These are phyloP conservation scores for Lacerta viridis DNA, from an alignment of 2,797 vertebrate species.

Conservation along the genomic window DNA sequence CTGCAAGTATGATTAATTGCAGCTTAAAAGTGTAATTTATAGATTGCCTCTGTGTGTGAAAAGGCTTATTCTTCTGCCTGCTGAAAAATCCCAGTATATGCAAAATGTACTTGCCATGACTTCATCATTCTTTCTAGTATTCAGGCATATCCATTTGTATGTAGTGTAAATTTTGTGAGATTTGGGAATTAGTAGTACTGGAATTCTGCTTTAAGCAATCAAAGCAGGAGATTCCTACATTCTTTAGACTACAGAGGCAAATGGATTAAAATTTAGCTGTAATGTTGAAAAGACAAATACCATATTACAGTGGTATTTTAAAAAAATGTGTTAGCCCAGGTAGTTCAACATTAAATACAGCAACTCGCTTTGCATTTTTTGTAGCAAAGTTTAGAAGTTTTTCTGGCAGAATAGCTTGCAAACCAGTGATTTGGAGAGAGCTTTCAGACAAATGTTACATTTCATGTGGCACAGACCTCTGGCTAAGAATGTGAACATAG, in stretches of 20 bases:
- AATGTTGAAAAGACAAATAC: neutral
- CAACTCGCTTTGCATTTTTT: neutral
- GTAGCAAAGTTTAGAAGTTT: neutral
- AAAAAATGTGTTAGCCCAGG: neutral
- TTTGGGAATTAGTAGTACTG: neutral
- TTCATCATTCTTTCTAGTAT: constrained; percentile 5
- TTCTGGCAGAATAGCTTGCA: neutral
- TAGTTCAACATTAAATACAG: constrained; percentile 1
- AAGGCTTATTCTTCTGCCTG: neutral
- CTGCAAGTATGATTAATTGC: constrained; percentile 33
- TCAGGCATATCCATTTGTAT: neutral
- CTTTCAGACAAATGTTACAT: neutral
- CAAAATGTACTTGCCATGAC: neutral
- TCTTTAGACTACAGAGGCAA: neutral
- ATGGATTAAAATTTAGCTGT: neutral
- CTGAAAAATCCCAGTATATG: neutral
- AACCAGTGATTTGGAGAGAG: neutral
- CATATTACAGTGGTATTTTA: neutral
- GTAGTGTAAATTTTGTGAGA: constrained; percentile 15
- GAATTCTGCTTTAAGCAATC: neutral
- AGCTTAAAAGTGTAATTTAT: neutral
- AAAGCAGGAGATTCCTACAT: neutral
- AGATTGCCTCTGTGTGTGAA: neutral
- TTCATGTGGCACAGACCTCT: neutral
- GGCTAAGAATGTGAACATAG: neutral